Conservation (phyloP, 2,113 vertebrate genomes). For the Numenius arquata region DNA sequence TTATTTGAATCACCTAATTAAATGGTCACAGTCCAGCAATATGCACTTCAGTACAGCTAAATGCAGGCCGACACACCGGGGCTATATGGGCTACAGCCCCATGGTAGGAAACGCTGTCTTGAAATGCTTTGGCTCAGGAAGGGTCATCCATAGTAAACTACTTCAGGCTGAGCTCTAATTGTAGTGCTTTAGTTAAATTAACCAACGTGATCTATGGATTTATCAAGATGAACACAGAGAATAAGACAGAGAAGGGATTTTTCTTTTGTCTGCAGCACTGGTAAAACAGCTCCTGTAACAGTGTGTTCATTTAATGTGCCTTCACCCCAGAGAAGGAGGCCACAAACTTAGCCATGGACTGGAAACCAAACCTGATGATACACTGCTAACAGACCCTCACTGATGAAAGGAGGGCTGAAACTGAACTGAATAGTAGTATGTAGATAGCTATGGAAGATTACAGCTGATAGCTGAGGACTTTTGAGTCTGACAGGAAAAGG, state of each 20-base stretch:
- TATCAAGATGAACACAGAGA: not conserved
- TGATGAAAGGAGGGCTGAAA: not conserved
- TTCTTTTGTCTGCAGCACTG: not conserved
- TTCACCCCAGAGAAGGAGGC: not conserved
- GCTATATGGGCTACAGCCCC: not conserved
- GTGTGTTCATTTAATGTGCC: not conserved
- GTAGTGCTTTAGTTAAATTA: not conserved
- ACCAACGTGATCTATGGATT: rapidly evolving
- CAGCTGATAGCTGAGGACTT: not conserved
- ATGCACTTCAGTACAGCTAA: not conserved
- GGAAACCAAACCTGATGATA: not conserved
- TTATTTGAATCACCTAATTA: not conserved
- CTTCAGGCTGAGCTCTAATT: not conserved
- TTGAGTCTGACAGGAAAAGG: not conserved
- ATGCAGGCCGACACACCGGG: not conserved
- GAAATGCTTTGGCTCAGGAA: not conserved
- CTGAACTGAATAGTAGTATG: not conserved
- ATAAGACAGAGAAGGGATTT: not conserved
- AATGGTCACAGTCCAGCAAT: not conserved
- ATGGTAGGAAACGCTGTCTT: not conserved
- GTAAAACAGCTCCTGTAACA: not conserved
- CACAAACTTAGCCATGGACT: not conserved
- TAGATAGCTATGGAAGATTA: not conserved
- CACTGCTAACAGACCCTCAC: not conserved
- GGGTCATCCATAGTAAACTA: not conserved